These are phyloP conservation scores for Harpegnathos saltator DNA, from an alignment of 1,140 invertebrate genomes.

Conservation along the genomic window DNA sequence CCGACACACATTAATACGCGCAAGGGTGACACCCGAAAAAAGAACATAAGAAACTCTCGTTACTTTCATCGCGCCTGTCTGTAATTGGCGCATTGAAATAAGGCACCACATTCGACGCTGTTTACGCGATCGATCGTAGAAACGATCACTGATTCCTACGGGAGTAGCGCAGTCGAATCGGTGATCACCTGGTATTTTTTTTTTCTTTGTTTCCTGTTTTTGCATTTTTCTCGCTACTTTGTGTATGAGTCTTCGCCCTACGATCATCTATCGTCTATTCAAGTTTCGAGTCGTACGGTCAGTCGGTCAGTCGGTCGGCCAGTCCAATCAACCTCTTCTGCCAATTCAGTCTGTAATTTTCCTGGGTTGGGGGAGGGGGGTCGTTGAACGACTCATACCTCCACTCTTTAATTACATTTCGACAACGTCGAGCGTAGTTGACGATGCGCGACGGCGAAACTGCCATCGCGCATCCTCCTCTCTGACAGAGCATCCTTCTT, in stretches of 20 bases:
- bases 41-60: constrained; percentile 31
- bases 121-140: constrained; percentile 71
- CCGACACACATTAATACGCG: background rate
- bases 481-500: background rate
- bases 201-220: no score
- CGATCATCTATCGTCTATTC: constrained; percentile 34
- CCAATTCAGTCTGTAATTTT: background rate
- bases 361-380: no score
- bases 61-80: constrained; percentile 81
- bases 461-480: no score
- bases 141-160: constrained; percentile 69
- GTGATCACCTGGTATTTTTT: constrained; percentile 4
- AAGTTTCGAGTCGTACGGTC: background rate
- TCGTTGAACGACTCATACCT: constrained; percentile 36
- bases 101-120: constrained; percentile 83
- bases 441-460: background rate
- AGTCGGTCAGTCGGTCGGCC: constrained; percentile 21
- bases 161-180: constrained; percentile 53
- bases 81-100: constrained; percentile 79
- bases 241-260: constrained; percentile 10
- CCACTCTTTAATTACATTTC: constrained; percentile 19
- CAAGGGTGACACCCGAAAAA: background rate
- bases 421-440: constrained; percentile 36
- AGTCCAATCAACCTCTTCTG: constrained; percentile 5
- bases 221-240: background rate